Conservation (phyloP, 2,113 vertebrate species). For the Gopherus evgoodei region DNA sequence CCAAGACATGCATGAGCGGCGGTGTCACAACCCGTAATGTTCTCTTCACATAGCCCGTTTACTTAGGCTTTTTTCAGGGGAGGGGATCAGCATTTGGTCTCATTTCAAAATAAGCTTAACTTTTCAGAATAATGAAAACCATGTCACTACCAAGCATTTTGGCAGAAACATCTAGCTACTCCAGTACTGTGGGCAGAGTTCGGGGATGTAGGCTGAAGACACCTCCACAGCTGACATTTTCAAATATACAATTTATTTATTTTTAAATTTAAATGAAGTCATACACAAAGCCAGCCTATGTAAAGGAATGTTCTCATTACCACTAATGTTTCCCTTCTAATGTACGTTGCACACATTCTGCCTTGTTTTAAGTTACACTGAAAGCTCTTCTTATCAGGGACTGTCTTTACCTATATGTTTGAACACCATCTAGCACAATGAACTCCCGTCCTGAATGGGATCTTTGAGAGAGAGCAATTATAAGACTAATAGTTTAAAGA, state of each 20-base stretch:
- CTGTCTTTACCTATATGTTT: background rate
- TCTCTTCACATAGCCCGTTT: background rate
- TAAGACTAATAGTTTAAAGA: too few relatives aligned
- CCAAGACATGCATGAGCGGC: background rate
- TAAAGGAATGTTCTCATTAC: background rate
- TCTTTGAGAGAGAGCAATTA: background rate
- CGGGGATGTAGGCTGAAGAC: background rate
- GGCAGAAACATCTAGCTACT: background rate
- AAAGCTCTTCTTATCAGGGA: too few relatives aligned
- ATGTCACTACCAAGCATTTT: background rate
- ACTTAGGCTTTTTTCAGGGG: background rate
- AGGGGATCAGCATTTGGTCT: background rate
- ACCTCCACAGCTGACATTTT: background rate
- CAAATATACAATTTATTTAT: too few relatives aligned
- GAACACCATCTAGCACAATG: background rate
- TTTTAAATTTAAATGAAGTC: background rate
- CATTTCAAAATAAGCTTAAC: background rate
- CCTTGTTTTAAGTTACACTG: background rate
- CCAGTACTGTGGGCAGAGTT: background rate
- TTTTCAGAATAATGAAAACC: background rate
- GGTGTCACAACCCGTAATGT: background rate
- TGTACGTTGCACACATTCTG: accelerated
- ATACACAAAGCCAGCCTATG: background rate
- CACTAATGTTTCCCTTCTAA: background rate
- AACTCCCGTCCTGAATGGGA: background rate